phyloP scores from a whole-genome alignment of 2,888 invertebrate genomes.

The Pinctada fucata region DNA sequence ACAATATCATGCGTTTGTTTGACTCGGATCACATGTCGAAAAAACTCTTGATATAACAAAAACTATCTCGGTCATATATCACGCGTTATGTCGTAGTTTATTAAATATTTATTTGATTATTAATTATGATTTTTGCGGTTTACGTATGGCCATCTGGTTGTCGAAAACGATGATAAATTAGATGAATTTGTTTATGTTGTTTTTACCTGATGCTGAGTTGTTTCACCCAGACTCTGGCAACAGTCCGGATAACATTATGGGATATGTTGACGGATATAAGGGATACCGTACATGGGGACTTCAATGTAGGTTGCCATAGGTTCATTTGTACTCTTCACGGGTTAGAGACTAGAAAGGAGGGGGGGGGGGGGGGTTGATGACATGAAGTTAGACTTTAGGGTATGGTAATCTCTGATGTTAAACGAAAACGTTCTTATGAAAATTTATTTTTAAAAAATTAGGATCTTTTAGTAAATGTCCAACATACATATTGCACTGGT shows the following conservation, averaged over 20 bases:
- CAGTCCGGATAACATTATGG: background rate
- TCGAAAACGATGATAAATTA: background rate
- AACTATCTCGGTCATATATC: background rate
- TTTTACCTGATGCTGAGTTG: background rate
- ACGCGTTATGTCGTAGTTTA: background rate
- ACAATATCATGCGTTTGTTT: background rate
- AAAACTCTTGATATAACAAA: background rate
- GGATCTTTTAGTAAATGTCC: too few species aligned
- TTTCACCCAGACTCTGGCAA: background rate
- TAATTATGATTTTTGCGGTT: background rate
- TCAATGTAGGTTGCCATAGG: conserved; percentile 2
- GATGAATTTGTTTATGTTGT: background rate
- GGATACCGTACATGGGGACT: background rate
- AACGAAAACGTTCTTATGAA: too few species aligned
- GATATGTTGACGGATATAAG: background rate
- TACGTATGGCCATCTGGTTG: background rate
- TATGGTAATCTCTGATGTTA: too few species aligned
- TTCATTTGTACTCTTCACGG: too few species aligned
- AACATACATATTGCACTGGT: too few species aligned
- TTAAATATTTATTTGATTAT: background rate
- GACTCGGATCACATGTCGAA: background rate
- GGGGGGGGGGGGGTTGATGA: too few species aligned
- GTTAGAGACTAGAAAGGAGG: too few species aligned
- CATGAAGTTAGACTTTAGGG: too few species aligned
- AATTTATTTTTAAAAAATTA: too few species aligned